These are phyloP conservation scores for Bombus cullumanus DNA, from an alignment of 1,140 invertebrate species.

Conservation along the genomic window DNA sequence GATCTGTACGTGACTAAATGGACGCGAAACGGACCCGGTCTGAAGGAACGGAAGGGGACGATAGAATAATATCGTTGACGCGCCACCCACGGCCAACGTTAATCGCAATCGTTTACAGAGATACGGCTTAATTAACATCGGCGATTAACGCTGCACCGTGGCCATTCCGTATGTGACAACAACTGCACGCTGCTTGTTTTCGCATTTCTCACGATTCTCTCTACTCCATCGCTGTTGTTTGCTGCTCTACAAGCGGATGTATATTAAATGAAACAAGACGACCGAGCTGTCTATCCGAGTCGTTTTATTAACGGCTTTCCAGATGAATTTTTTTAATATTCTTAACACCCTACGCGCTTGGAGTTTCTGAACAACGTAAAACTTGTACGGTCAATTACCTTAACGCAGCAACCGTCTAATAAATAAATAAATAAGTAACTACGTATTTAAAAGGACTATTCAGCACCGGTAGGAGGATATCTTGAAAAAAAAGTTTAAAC, in stretches of 20 bases:
- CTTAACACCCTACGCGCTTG: background rate
- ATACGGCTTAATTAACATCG: constrained; percentile 69
- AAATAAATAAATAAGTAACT: no score
- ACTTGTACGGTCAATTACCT: no score
- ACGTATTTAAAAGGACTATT: no score
- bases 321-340: background rate
- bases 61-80: constrained; percentile 47
- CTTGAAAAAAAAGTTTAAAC: background rate
- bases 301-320: background rate
- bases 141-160: constrained; percentile 49
- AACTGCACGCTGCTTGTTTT: background rate
- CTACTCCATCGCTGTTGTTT: background rate
- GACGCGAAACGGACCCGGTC: background rate
- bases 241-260: background rate
- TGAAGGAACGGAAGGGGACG: constrained; percentile 45
- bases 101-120: constrained; percentile 61
- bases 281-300: background rate
- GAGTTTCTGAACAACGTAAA: no score
- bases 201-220: background rate
- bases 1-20: constrained; percentile 47
- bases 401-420: no score
- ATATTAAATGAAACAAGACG: background rate
- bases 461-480: no score
- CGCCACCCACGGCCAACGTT: constrained; percentile 47
- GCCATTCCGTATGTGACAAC: constrained; percentile 12